Evolutionary conservation across 1,140 invertebrate species (phyloP).

Genomic region (Drosophila sp.): DNA sequence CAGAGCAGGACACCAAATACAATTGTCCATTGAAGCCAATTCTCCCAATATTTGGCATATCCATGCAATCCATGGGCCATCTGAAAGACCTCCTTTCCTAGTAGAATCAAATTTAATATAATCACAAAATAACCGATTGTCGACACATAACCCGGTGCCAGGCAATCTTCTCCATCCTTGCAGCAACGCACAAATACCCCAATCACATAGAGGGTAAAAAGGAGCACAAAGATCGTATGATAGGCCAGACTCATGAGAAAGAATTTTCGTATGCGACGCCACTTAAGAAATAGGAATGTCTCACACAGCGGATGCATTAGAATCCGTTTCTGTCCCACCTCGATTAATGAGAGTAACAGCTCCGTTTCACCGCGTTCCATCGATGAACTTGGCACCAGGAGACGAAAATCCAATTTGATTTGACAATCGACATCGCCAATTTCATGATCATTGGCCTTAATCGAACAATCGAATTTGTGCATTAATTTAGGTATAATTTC

Average conservation of each 20-base stretch:
- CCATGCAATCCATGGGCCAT: slow-evolving; percentile 87
- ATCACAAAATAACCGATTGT: slow-evolving; percentile 86
- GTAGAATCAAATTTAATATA: slow-evolving; percentile 85
- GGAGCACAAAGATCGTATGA: slow-evolving; percentile 89
- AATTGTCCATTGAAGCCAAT: slow-evolving; percentile 91
- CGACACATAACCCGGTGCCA: slow-evolving; percentile 83
- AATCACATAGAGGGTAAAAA: slow-evolving; percentile 89
- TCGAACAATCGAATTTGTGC: slow-evolving; percentile 89
- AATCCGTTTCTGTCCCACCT: slow-evolving; percentile 89
- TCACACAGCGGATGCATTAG: slow-evolving; percentile 92
- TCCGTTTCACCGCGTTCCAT: slow-evolving; percentile 88
- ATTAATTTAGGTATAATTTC: slow-evolving; percentile 90
- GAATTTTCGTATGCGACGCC: slow-evolving; percentile 92
- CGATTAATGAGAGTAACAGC: slow-evolving; percentile 89
- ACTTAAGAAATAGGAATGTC: slow-evolving; percentile 92
- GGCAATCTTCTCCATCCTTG: slow-evolving; percentile 75
- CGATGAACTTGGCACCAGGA: slow-evolving; percentile 85
- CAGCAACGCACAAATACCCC: slow-evolving; percentile 84
- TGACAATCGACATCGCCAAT: slow-evolving; percentile 92
- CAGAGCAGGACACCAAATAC: slow-evolving; percentile 87
- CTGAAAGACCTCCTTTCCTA: slow-evolving; percentile 90
- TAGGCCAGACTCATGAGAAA: slow-evolving; percentile 91
- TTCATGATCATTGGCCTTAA: slow-evolving; percentile 91
- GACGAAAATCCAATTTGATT: slow-evolving; percentile 89
- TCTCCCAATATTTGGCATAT: slow-evolving; percentile 92